Conservation (phyloP, 1,140 invertebrate genomes). For the Anthonomus grandis region DNA sequence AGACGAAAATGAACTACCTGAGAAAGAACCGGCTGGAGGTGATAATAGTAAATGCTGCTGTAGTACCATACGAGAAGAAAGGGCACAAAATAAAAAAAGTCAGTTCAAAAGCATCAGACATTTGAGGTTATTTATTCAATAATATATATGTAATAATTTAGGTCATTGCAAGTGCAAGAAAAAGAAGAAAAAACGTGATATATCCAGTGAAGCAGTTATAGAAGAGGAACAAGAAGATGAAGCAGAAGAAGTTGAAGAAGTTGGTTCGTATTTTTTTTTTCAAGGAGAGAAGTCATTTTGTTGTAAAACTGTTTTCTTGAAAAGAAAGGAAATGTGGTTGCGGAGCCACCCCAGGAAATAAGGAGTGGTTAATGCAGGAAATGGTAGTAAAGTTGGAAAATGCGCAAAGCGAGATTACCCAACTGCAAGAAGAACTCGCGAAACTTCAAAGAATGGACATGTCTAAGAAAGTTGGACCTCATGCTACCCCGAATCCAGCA, state of each 20-base stretch:
- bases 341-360: slow-evolving; percentile 8
- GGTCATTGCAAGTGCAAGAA: too few species aligned
- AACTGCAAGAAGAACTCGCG: slow-evolving; percentile 18
- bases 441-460: slow-evolving; percentile 19
- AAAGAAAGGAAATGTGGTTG: slow-evolving; percentile 20
- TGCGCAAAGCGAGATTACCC: slow-evolving; percentile 22
- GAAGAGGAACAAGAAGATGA: slow-evolving; percentile 1
- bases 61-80: too few species aligned
- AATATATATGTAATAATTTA: too few species aligned
- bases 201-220: not conserved
- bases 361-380: not conserved
- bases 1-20: too few species aligned
- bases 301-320: too few species aligned
- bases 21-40: too few species aligned
- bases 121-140: too few species aligned
- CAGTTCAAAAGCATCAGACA: too few species aligned
- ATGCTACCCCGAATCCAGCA: slow-evolving; percentile 20
- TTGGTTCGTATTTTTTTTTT: too few species aligned
- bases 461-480: slow-evolving; percentile 11
- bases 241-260: not conserved
- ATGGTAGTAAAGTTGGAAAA: slow-evolving; percentile 21
- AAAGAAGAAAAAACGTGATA: not conserved
- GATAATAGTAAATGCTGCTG: too few species aligned
- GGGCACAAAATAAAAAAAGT: too few species aligned
- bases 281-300: too few species aligned